phyloP scores from a whole-genome alignment of 2,888 invertebrate genomes.

The Dryocosmus kuriphilus region DNA sequence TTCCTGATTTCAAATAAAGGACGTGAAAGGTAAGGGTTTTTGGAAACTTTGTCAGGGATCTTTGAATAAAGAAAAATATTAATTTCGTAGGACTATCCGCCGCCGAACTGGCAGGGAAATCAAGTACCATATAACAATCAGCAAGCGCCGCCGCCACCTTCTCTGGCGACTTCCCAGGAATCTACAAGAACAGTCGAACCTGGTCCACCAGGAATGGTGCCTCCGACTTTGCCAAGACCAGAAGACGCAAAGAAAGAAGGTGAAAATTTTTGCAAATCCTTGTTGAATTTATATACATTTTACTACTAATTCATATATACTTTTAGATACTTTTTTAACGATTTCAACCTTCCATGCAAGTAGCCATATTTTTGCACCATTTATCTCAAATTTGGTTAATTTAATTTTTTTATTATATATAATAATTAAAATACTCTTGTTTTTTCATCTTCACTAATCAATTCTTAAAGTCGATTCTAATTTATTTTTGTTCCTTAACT shows the following conservation, averaged over 20 bases:
- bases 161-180: conserved; percentile 64
- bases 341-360: conserved; percentile 45
- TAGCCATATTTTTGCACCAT: neutral
- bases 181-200: conserved; percentile 66
- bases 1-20: conserved; percentile 65
- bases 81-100: conserved; percentile 73
- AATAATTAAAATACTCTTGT: neutral
- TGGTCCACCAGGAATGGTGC: conserved; percentile 59
- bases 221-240: conserved; percentile 66
- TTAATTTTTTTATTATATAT: neutral
- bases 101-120: conserved; percentile 73
- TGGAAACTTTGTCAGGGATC: conserved; percentile 52
- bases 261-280: conserved; percentile 52
- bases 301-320: conserved; percentile 17
- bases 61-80: conserved; percentile 55
- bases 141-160: conserved; percentile 69
- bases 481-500: neutral
- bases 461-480: neutral
- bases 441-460: neutral
- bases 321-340: conserved; percentile 27
- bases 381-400: neutral
- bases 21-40: conserved; percentile 69
- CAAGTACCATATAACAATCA: conserved; percentile 74
- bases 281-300: conserved; percentile 13
- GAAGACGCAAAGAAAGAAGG: conserved; percentile 77